Percentiles rank a stretch among this genome's conserved stretches.
Conservation (phyloP, 1,140 invertebrate genomes). For the Atta texana region DNA sequence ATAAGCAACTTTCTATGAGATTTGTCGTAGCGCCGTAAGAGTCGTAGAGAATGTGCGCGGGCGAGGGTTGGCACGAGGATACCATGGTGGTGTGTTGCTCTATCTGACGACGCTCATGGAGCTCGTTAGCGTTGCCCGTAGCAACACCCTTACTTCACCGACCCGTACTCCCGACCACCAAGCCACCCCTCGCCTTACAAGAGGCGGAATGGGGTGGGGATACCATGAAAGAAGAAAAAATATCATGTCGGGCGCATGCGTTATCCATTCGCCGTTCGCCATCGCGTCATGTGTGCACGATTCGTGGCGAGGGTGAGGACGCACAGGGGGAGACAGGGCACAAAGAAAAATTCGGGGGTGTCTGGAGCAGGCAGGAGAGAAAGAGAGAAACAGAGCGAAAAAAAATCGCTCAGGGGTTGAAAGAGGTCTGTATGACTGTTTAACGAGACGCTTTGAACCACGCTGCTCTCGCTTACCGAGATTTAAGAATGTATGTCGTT, state of each 20-base stretch:
- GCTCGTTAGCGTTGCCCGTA: conserved; percentile 86
- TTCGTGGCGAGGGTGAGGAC: conserved; percentile 60
- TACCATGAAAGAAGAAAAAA: conserved; percentile 61
- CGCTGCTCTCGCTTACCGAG: conserved; percentile 52
- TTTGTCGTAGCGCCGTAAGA: conserved; percentile 66
- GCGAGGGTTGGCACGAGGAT: conserved; percentile 64
- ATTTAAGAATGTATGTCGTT: conserved; percentile 53
- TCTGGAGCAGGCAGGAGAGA: conserved; percentile 55
- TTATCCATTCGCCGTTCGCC: conserved; percentile 69
- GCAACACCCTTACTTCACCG: conserved; percentile 83
- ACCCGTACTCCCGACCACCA: conserved; percentile 68
- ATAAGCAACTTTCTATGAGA: conserved; percentile 81
- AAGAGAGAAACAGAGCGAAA: conserved; percentile 33
- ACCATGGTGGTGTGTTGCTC: conserved; percentile 81
- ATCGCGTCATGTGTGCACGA: conserved; percentile 76
- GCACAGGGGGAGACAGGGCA: conserved; percentile 47
- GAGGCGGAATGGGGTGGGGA: conserved; percentile 65
- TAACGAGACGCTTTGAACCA: conserved; percentile 61
- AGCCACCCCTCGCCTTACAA: conserved; percentile 74
- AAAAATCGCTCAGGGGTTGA: conserved; percentile 46
- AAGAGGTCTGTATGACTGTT: conserved; percentile 65
- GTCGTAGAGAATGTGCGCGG: conserved; percentile 14
- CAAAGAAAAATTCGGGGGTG: conserved; percentile 74
- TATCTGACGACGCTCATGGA: conserved; percentile 86
- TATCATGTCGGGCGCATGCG: conserved; percentile 71